phyloP scores from a whole-genome alignment of 1,140 invertebrate genomes.

The Lepidurus couesii region DNA sequence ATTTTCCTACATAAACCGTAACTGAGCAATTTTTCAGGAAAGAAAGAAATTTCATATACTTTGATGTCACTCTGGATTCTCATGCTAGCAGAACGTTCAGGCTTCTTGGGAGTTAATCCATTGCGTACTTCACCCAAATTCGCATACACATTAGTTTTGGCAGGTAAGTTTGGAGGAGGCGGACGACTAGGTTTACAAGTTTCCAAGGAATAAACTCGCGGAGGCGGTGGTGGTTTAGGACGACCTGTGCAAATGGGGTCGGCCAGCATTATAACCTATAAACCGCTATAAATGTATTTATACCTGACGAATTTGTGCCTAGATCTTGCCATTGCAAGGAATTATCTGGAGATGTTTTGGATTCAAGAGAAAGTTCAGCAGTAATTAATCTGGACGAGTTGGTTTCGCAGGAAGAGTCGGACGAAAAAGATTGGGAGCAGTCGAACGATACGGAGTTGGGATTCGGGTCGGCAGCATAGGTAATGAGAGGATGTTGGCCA shows the following conservation, averaged over 20 bases:
- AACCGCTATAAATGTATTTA: conserved; percentile 1
- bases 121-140: conserved; percentile 64
- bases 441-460: conserved; percentile 25
- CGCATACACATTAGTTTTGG: conserved; percentile 39
- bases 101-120: conserved; percentile 66
- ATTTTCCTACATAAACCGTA: not conserved
- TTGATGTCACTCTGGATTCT: conserved; percentile 48
- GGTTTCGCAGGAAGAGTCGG: not conserved
- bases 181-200: conserved; percentile 45
- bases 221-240: conserved; percentile 34
- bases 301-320: conserved; percentile 23
- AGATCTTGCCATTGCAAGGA: not conserved
- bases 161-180: conserved; percentile 65
- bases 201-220: conserved; percentile 28
- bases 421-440: conserved; percentile 17
- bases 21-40: not conserved
- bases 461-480: not conserved
- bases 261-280: not conserved
- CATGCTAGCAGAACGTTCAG: conserved; percentile 74
- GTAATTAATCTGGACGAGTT: conserved; percentile 2
- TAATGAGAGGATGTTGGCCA: not conserved
- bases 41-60: not conserved
- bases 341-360: not conserved
- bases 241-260: conserved; percentile 16
- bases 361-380: not conserved